phyloP scores from a whole-genome alignment of 2,888 invertebrate genomes.

The Hemistola chrysoprasaria region DNA sequence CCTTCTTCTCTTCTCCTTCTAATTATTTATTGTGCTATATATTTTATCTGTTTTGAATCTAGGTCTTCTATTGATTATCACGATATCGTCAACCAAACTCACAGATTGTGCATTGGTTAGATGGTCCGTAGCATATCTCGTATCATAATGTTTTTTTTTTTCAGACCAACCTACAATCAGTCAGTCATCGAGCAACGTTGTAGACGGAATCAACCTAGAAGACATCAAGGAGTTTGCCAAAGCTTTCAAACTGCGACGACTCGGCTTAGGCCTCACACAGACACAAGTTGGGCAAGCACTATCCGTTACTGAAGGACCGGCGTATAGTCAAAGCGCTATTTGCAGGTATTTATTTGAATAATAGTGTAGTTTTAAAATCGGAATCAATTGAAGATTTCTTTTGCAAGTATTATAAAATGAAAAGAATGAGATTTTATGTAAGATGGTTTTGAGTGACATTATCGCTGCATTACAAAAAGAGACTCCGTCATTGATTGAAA shows the following conservation, averaged over 20 bases:
- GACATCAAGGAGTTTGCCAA: constrained; percentile 99
- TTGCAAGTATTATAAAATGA: too few species aligned
- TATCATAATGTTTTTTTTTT: not conserved
- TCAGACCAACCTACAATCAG: constrained; percentile 96
- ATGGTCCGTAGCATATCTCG: constrained; percentile 1
- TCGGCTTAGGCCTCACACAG: constrained; percentile 96
- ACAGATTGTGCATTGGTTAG: constrained; percentile 14
- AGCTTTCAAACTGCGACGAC: constrained; percentile 95
- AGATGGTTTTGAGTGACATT: too few species aligned
- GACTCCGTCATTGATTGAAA: too few species aligned
- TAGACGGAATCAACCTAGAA: constrained; percentile 98
- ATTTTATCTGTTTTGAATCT: too few species aligned
- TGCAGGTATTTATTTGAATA: constrained; percentile 89
- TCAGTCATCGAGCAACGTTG: constrained; percentile 96
- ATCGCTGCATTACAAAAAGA: too few species aligned
- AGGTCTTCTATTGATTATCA: too few species aligned
- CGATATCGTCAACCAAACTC: too few species aligned
- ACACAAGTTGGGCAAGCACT: constrained; percentile 99
- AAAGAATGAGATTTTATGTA: too few species aligned
- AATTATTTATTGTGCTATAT: too few species aligned
- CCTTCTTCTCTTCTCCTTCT: too few species aligned
- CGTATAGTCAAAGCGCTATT: constrained; percentile 99
- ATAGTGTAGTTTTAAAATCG: not conserved
- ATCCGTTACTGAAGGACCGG: constrained; percentile 97
- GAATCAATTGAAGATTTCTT: constrained; percentile 4